Base-by-base conservation (phyloP, 2,888 invertebrate genomes). In the Cryptus viduatorius region DNA sequence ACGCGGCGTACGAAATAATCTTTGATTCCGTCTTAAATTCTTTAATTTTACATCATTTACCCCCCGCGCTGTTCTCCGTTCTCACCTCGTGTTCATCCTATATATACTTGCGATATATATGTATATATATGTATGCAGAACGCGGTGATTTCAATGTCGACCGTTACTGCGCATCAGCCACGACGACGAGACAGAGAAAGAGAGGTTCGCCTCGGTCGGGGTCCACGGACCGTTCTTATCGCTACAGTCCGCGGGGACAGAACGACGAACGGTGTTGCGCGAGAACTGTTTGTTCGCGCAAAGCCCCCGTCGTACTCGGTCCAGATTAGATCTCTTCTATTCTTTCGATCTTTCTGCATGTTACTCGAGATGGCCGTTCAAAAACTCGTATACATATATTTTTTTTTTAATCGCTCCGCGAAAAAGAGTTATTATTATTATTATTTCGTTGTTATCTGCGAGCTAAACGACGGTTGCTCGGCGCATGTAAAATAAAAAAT, bases 121-220 rank as follows among this genome's bases (percentile, higher is more conserved):
- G 2, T 3, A 48, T n/a, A 29, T 31, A 29, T 24, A 56, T 44
- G 19, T 14, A 48, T 14, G 16, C 31, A 65, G 48, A 73, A 31
- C 61, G 14, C 19, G 67, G 64, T 69, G 77, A 73, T 78, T 84
- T 64, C 69, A 78, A 81, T 72, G 78, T 82, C 71, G 61, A 67
- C 3, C 72, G 79, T 77, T 73, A 84, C 67, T 84, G 76, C 84
- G 84, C 80, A 69, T 80, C 72, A 56, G 80, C 16, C 65, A 72
- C 59, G 48, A 19, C 48, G 67, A 71, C 46, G 77, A 44, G 29
- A 68, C 61, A 29, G 59, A 61, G 69, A 59, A 37, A 31, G 79
- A 71, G 69, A 65, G 67, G 37, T 31, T 16, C 61, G 16, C 5
- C 61, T 16, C 61, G 29, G 7, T 59, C 16, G 61, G 16, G 61